Conservation (phyloP, 2,888 invertebrate species). For the Aphrophora alni region DNA sequence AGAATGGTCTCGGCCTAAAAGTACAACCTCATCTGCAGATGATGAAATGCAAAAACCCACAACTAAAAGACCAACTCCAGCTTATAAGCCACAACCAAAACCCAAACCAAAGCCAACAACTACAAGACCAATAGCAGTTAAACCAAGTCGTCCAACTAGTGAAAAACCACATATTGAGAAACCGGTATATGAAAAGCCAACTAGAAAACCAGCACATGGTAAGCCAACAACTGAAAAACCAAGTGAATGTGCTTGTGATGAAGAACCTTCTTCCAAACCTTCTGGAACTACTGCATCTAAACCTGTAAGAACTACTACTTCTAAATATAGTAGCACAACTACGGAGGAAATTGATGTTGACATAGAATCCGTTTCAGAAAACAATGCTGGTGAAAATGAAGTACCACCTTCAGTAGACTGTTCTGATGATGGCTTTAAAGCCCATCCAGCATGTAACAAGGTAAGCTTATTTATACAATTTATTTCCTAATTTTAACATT, state of each 20-base stretch:
- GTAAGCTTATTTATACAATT: too few relatives aligned
- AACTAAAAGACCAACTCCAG: constrained; percentile 11
- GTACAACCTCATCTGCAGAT: constrained; percentile 43
- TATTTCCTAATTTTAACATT: too few relatives aligned
- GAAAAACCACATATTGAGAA: constrained; percentile 12
- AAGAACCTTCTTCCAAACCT: background rate
- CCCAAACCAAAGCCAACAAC: constrained; percentile 26
- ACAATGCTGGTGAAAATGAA: background rate
- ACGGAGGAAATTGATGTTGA: too few relatives aligned
- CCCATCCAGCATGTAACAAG: constrained; percentile 50
- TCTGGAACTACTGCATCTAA: background rate
- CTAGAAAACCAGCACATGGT: background rate
- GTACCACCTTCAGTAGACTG: constrained; percentile 49
- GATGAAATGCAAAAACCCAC: constrained; percentile 39
- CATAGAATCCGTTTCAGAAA: background rate
- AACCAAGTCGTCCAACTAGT: background rate
- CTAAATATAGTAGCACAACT: background rate
- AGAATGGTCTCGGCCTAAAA: constrained; percentile 51
- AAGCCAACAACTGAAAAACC: background rate
- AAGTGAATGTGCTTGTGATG: background rate
- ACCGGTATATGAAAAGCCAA: constrained; percentile 4
- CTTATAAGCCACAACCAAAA: constrained; percentile 21
- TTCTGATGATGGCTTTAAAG: constrained; percentile 46
- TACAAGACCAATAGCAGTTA: constrained; percentile 35
- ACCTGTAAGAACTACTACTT: background rate